Evolutionary conservation across 2,113 vertebrate genomes (phyloP), one percentile per base, ranked within the genome.

Genomic region (Athene cunicularia): DNA sequence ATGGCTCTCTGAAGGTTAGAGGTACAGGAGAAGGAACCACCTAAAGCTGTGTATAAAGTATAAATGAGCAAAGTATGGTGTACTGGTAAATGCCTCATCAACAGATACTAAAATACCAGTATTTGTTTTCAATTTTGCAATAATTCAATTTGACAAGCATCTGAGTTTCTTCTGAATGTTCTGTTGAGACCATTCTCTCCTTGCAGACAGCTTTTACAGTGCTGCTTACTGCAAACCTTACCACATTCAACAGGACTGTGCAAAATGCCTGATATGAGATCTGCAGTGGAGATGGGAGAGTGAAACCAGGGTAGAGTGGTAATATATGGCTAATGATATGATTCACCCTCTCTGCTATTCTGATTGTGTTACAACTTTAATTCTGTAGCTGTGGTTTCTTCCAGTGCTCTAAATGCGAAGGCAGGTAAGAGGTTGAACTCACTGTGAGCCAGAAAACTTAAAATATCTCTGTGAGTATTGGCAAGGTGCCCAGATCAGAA

Each of bases 341-440:
- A 60, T 85, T 76, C 64, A 67, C 30, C 21, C 60, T 88, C 74
- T 55, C n/a, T 71, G 43, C 60, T 72, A 12, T 89, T 92, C 75
- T 90, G 49, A 16, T 59, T 47, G 26, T 68, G 39, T 71, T 91
- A 39, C 30, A 32, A 12, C 49, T 74, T 21, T 71, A 89, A 91
- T 80, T 93, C 76, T 82, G 60, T 41, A 72, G 56, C 80, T 87
- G 64, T 74, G 64, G 47, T 67, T 80, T 74, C n/a, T 86, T 67
- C 62, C 76, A 83, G 33, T 0, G 1, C 23, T 77, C 68, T 88
- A 45, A 92, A 86, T 0, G 2, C 27, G 60, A 62, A 87, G 84
- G 49, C 91, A 97, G 97, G 94, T 97, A 93, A 94, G 55, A 76
- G 37, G 53, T 2, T 87, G 83, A 81, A 91, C 70, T 81, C 56